phyloP scores from a whole-genome alignment of 2,888 invertebrate genomes.

The Scrobipalpa costella region DNA sequence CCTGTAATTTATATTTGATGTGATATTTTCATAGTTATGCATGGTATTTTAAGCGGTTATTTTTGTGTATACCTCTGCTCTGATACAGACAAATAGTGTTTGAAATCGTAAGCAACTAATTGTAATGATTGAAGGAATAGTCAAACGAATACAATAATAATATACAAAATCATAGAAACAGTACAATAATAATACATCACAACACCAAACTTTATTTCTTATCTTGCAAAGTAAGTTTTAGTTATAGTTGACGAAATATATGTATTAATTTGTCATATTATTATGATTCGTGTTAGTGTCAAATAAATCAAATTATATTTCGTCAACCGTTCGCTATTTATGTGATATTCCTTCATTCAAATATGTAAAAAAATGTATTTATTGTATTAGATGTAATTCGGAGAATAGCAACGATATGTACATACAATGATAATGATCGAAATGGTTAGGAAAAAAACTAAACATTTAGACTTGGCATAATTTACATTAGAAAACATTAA shows the following conservation, averaged over 20 bases:
- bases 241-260: no score
- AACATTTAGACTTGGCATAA: no score
- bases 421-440: background rate
- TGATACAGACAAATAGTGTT: constrained; percentile 20
- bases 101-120: background rate
- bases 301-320: no score
- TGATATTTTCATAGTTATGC: constrained; percentile 21
- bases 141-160: background rate
- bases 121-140: constrained; percentile 19
- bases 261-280: no score
- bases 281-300: no score
- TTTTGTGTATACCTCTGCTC: background rate
- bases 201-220: no score
- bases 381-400: background rate
- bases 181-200: no score
- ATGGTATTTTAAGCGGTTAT: background rate
- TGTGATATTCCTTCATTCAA: constrained; percentile 1
- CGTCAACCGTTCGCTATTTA: no score
- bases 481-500: no score
- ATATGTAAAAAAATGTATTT: background rate
- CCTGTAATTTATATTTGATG: constrained; percentile 8
- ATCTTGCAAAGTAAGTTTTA: no score
- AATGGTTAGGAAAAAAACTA: no score
- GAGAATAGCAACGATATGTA: background rate
- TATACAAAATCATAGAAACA: background rate